Evolutionary conservation across 2,888 invertebrate genomes (phyloP).

Genomic region (Cryptocheilus praepositus): DNA sequence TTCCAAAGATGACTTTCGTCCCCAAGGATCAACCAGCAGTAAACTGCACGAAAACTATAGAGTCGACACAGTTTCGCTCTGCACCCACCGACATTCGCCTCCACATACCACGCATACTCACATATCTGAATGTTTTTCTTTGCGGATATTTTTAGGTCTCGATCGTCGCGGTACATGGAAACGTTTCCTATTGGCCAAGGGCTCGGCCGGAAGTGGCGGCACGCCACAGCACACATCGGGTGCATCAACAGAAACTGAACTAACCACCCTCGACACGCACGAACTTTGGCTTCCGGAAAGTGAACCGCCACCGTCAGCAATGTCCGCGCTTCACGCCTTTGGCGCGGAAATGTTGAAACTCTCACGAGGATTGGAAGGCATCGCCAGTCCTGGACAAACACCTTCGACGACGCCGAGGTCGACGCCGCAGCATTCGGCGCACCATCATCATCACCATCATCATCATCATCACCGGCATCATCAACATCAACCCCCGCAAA

Average conservation of each 20-base stretch:
- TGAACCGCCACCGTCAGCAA: slow-evolving; percentile 87
- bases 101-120: too few species aligned
- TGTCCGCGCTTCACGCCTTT: slow-evolving; percentile 90
- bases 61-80: too few species aligned
- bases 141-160: slow-evolving; percentile 63
- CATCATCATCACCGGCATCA: slow-evolving; percentile 46
- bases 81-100: too few species aligned
- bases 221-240: slow-evolving; percentile 85
- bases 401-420: slow-evolving; percentile 38
- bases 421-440: slow-evolving; percentile 41
- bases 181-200: slow-evolving; percentile 77
- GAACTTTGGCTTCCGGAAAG: slow-evolving; percentile 87
- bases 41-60: too few species aligned
- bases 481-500: slow-evolving; percentile 43
- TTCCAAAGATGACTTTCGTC: too few species aligned
- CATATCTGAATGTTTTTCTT: background rate
- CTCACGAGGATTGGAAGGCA: slow-evolving; percentile 87
- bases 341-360: slow-evolving; percentile 91
- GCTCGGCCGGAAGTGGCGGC: slow-evolving; percentile 58
- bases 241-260: slow-evolving; percentile 89
- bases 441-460: slow-evolving; percentile 47
- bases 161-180: slow-evolving; percentile 89
- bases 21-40: too few species aligned
- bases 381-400: slow-evolving; percentile 69
- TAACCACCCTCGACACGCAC: slow-evolving; percentile 88